Base-by-base conservation (phyloP, 2,888 invertebrate species). In the Smittia sp. region DNA sequence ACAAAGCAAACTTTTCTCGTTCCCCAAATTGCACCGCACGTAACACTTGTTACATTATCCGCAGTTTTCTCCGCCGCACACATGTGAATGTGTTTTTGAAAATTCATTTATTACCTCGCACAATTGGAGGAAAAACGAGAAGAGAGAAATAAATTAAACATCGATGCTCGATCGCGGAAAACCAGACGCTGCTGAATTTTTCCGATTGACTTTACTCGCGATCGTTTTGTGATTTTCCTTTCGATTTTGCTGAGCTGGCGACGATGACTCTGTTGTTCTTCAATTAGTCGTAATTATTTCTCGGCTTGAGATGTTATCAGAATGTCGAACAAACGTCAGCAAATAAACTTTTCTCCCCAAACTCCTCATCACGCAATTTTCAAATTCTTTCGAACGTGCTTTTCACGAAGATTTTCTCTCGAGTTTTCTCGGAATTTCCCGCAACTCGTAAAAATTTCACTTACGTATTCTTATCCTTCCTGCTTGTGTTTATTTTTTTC, bases 131-230 rank as follows among this genome's bases (percentile, higher is more conserved):
- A 66, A 24, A 32, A 41, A 41, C 13, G n/a, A 11, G n/a, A 15
- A 46, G 46, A 15, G 46, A 2, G 46, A 46, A 46, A 46, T n/a
- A 68, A 68, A 68, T 68, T 68, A 68, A 68, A 68, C 68, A 68
- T 68, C 46, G 68, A 32, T 32, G 32, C 18, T 15, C 58, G 58
- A 68, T 68, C 68, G 68, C 24, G 41, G 41, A 68, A 68, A 68
- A 68, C 68, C 68, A 68, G 68, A 68, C 39, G 22, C 68, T 41
- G 68, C 32, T 20, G 68, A 68, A 24, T 46, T 68, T 68, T 68
- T 22, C 24, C 41, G 15, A 1, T 39, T 13, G n/a, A 32, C 38
- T 32, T 66, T 18, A 11, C 6, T 32, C 18, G 20, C 27, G 66
- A 66, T 66, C 38, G 38, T 20, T 63, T 63, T 6, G 46, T 46